These are phyloP conservation scores for Osmoderma eremita DNA, from an alignment of 2,888 invertebrate species.

Conservation along the genomic window DNA sequence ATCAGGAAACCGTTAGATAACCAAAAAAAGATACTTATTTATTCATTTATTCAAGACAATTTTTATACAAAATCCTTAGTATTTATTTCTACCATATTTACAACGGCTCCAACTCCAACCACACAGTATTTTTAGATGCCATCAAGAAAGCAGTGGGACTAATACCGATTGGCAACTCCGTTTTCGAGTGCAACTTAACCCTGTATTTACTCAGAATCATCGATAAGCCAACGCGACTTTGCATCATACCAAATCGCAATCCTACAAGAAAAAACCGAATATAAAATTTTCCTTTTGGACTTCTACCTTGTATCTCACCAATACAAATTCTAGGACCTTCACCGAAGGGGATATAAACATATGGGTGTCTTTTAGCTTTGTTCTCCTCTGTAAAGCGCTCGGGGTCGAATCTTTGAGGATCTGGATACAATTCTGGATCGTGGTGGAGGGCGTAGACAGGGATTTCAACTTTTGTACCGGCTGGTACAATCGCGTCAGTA, in stretches of 20 bases:
- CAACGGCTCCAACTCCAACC: slow-evolving; percentile 45
- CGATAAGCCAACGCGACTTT: slow-evolving; percentile 49
- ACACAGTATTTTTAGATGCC: slow-evolving; percentile 45
- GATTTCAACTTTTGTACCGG: slow-evolving; percentile 50
- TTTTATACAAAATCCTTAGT: no score
- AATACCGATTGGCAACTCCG: slow-evolving; percentile 42
- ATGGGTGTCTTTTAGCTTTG: slow-evolving; percentile 47
- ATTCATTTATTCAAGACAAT: no score
- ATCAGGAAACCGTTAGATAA: no score
- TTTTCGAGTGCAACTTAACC: slow-evolving; percentile 46
- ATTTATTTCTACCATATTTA: not conserved
- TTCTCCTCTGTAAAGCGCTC: slow-evolving; percentile 56
- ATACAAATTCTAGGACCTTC: slow-evolving; percentile 45
- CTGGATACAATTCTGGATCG: slow-evolving; percentile 55
- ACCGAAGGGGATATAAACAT: slow-evolving; percentile 54
- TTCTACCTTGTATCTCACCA: slow-evolving; percentile 38
- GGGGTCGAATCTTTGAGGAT: slow-evolving; percentile 58
- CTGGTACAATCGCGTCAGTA: slow-evolving; percentile 48
- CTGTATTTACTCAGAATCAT: slow-evolving; percentile 46
- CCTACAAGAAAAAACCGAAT: slow-evolving; percentile 44
- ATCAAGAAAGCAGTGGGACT: slow-evolving; percentile 47
- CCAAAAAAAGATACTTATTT: no score
- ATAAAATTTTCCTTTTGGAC: not conserved
- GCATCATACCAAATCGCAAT: slow-evolving; percentile 50
- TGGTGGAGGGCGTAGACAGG: slow-evolving; percentile 55